Conservation (phyloP, 2,888 invertebrate genomes). For the Leptopterna dolabrata region DNA sequence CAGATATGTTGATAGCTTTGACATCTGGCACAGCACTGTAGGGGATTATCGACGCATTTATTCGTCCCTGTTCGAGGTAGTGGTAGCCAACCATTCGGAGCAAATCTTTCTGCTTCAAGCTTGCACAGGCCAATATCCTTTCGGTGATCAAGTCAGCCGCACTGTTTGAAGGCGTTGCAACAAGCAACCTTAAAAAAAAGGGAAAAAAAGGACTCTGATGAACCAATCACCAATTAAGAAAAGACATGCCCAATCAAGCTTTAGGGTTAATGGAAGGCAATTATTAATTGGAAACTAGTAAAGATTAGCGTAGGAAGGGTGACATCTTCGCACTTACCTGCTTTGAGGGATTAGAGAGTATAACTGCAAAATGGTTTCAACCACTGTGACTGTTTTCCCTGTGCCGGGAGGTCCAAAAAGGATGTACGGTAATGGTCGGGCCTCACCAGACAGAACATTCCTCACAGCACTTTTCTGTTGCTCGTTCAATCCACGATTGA, state of each 20-base stretch:
- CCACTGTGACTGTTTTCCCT: constrained; percentile 85
- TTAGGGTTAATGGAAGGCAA: no score
- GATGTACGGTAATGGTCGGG: constrained; percentile 82
- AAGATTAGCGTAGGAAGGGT: no score
- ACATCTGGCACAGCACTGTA: constrained; percentile 74
- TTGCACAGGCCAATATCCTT: constrained; percentile 38
- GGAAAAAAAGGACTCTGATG: no score
- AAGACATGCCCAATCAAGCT: no score
- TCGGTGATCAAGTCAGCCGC: constrained; percentile 55
- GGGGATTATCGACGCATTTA: constrained; percentile 76
- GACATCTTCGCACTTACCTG: constrained; percentile 8
- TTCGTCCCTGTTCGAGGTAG: constrained; percentile 72
- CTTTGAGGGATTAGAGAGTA: constrained; percentile 65
- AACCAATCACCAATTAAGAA: no score
- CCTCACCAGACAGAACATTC: constrained; percentile 81
- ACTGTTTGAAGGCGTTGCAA: constrained; percentile 57
- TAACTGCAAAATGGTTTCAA: constrained; percentile 89
- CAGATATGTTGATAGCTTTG: constrained; percentile 54
- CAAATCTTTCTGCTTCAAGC: constrained; percentile 28
- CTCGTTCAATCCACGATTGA: constrained; percentile 77
- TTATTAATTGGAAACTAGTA: no score
- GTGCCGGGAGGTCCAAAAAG: constrained; percentile 90
- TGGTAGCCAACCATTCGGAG: constrained; percentile 66
- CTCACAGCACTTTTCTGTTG: constrained; percentile 84
- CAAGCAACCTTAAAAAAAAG: background rate